Base-by-base conservation (phyloP, 2,888 invertebrate genomes). In the Drosophila flavopinicola region DNA sequence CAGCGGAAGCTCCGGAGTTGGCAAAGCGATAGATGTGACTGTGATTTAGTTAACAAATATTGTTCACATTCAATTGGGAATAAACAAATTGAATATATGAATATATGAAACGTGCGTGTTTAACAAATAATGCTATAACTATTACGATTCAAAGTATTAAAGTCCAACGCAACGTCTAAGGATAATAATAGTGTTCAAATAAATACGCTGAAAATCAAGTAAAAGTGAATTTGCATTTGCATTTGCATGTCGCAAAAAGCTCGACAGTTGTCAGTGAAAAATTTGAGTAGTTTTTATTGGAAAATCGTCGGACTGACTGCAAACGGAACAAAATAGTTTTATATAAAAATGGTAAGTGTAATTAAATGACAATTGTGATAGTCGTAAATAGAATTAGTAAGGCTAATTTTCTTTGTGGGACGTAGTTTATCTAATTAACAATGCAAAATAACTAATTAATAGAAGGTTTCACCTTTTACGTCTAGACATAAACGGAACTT, bases 311-410 rank as follows among this genome's bases (percentile, higher is more conserved):
- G 45, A 41, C 42, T 35, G 33, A 70, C 23, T 20, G 29, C 13
- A 41, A 56, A 32, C 32, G 61, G 32, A 30, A 30, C 30, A 13
- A 20, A 38, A 27, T 11, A 44, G 56, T 15, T 37, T n/a, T 11
- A 44, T 11, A 44, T 17, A 7, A 69, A 75, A 66, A 77, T 77
- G 84, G 84, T 77, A 35, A 77, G 84, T 67, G 32, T 1, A 20
- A 7, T 1, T n/a, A 20, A 48, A 25, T 9, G 3, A 5, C 5
- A 29, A 3, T 20, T 7, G 29, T 51, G 13, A 17, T 11, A 25
- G 5, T 17, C 23, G 33, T 24, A n/a, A 38, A 10, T 6, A 11
- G n/a, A 6, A n/a, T 4, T 3, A 27, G 15, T 24, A 10, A 10
- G 25, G 10, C 10, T 10, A 38, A 13, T 11, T 24, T 39, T 13